Conservation (phyloP, 2,113 vertebrate genomes). For the Nanorana parkeri region DNA sequence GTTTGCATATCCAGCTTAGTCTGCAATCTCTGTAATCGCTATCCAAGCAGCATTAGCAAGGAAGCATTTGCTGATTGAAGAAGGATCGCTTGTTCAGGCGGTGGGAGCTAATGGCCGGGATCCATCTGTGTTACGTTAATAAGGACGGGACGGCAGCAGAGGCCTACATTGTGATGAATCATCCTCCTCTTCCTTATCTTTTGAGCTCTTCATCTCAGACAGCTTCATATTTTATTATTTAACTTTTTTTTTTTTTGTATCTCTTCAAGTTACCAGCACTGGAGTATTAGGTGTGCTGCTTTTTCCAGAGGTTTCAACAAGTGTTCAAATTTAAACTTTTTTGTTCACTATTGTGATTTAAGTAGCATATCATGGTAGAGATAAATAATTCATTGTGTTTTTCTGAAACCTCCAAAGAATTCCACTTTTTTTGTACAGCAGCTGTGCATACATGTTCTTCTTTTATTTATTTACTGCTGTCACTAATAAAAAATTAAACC, state of each 20-base stretch:
- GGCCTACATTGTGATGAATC: constrained; percentile 36
- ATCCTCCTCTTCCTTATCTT: constrained; percentile 9
- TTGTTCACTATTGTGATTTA: too few species aligned
- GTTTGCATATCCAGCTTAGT: constrained; percentile 38
- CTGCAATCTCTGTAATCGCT: constrained; percentile 35
- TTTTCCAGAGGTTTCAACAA: background rate
- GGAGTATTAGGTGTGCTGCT: background rate
- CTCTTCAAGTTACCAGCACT: background rate
- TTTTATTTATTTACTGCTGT: too few species aligned
- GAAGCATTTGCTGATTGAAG: constrained; percentile 46
- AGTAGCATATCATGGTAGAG: too few species aligned
- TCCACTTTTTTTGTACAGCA: too few species aligned
- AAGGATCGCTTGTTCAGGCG: constrained; percentile 24
- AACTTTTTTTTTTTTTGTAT: background rate
- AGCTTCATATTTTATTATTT: background rate
- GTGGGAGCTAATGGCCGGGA: constrained; percentile 40
- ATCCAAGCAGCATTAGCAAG: constrained; percentile 39
- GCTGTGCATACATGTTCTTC: too few species aligned
- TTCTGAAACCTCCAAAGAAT: too few species aligned
- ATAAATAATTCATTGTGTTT: too few species aligned
- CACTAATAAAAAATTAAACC: too few species aligned
- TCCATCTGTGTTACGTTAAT: constrained; percentile 49
- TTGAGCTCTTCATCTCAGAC: constrained; percentile 23
- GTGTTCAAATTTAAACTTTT: too few species aligned
- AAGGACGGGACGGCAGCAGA: constrained; percentile 37